Evolutionary conservation across 2,888 invertebrate genomes (phyloP).

Genomic region (Dioctria rufipes): DNA sequence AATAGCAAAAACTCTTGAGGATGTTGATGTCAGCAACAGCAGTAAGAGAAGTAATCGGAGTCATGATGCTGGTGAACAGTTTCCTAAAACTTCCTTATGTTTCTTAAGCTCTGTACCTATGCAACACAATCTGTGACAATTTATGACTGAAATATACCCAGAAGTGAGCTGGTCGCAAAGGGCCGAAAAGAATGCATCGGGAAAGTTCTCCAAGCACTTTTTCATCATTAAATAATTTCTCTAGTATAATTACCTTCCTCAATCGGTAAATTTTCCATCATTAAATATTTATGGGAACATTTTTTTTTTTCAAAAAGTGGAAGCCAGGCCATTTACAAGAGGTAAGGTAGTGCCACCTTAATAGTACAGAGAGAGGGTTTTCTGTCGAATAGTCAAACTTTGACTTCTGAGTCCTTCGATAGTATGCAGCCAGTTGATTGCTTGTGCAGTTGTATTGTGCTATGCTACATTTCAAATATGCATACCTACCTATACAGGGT

Average conservation of each 20-base stretch:
- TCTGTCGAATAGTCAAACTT: background rate
- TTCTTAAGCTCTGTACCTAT: no score
- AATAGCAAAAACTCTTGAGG: no score
- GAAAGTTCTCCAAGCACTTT: constrained; percentile 26
- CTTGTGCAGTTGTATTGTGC: background rate
- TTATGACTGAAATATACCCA: constrained; percentile 22
- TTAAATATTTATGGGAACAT: constrained; percentile 64
- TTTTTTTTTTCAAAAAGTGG: constrained; percentile 24
- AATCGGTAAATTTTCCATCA: constrained; percentile 64
- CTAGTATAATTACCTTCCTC: constrained; percentile 61
- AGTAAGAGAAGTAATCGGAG: no score
- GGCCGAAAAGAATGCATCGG: background rate
- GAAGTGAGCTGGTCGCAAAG: background rate
- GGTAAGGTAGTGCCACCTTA: background rate
- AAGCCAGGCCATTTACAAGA: background rate
- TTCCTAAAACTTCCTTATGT: no score
- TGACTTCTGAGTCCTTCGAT: constrained; percentile 18
- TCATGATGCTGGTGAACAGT: no score
- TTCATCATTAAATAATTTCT: constrained; percentile 55
- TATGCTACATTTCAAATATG: background rate
- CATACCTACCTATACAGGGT: background rate
- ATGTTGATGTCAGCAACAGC: no score
- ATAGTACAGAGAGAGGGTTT: background rate
- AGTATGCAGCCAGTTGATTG: constrained; percentile 28
- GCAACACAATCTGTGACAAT: constrained; percentile 37